phyloP scores from a whole-genome alignment of 2,113 vertebrate genomes.

The Diadophis punctatus region DNA sequence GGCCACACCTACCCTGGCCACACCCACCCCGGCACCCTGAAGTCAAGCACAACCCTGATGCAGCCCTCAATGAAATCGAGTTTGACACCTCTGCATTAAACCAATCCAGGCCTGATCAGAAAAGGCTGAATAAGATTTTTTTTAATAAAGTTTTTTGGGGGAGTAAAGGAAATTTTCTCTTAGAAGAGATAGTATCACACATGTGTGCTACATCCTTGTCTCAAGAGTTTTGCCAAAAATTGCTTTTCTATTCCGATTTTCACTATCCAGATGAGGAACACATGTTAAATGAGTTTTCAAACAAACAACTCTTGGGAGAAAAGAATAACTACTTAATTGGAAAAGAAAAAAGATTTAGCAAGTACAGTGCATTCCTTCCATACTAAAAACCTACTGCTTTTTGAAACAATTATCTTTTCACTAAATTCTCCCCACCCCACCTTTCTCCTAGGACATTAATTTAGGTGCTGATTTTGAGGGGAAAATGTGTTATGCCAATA shows the following conservation, averaged over 20 bases:
- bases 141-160: background rate
- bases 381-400: conserved; percentile 53
- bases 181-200: background rate
- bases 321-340: conserved; percentile 59
- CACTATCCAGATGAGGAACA: conserved; percentile 43
- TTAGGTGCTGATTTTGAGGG: conserved; percentile 52
- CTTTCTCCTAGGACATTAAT: conserved; percentile 62
- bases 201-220: conserved; percentile 14
- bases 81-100: background rate
- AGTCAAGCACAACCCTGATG: too few species aligned
- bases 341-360: conserved; percentile 41
- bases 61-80: too few species aligned
- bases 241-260: conserved; percentile 48
- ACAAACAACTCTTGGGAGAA: conserved; percentile 43
- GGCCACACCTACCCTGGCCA: too few species aligned
- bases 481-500: conserved; percentile 53
- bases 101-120: background rate
- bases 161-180: background rate
- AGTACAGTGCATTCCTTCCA: conserved; percentile 62
- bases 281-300: conserved; percentile 54
- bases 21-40: too few species aligned
- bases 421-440: conserved; percentile 6
- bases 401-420: conserved; percentile 67
- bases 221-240: conserved; percentile 46
- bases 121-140: background rate